Base-by-base conservation (phyloP, 1,140 invertebrate genomes). In the Maniola jurtina region DNA sequence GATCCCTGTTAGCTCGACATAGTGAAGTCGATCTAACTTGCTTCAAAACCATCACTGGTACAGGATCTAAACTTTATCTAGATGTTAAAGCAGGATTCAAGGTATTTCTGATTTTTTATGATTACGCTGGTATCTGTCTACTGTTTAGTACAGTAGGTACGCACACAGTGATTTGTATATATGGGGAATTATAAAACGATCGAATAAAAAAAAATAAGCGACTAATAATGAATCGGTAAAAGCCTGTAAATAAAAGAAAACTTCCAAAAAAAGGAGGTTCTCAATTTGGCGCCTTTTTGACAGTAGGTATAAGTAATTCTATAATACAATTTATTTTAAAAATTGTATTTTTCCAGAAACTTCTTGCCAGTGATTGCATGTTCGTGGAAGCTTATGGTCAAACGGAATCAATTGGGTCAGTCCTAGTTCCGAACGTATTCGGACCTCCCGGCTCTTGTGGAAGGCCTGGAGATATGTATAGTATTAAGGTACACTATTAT, bases 371-470 rank as follows among this genome's bases (percentile, higher is more conserved):
- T 5, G 33, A 54, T 35, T 50, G 45, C 33, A 8, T 52, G 6
- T 8, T 34, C 8, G n/a, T 52, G 16, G 64, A 71, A 16, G 47
- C 66, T 40, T 86, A 85, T 34, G 85, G 83, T 0, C 79, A 81
- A 47, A 85, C 86, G 1, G 86, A 88, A 65, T 77, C 72, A 36
- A 56, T 86, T 15, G 86, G 86, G 2, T 70, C 76, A 4, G 45
- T 80, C 5, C 34, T 80, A 0, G 16, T 40, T 5, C 71, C 71
- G 5, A 59, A 66, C 7, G 65, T 73, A n/a, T 52, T 57, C 5
- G 65, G 66, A 5, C 72, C 77, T 0, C 13, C 47, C 7, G 79
- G 80, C 0, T 77, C 61, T 15, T 79, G 79, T 40, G 83, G 83
- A 10, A 50, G 25, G 55, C 50, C 63, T 9, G n/a, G 34, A 6